These are phyloP conservation scores for Sternotherus odoratus DNA, from an alignment of 2,797 vertebrate species.

Conservation along the genomic window DNA sequence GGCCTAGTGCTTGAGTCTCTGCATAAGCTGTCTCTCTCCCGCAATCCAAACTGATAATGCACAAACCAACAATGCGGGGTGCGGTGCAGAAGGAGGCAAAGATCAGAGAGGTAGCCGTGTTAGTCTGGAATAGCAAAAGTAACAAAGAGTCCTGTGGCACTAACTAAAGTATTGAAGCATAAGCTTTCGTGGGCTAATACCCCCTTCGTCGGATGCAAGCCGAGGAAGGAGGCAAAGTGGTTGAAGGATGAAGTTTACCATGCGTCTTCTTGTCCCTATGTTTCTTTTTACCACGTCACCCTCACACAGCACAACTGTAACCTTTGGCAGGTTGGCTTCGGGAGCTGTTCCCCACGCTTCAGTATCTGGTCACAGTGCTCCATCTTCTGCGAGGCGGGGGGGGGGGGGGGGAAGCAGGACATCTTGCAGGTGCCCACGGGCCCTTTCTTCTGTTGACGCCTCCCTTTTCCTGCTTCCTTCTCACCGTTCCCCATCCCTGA, in stretches of 20 bases:
- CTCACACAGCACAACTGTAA: background rate
- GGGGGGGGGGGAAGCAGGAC: too few species aligned
- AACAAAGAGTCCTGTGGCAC: too few species aligned
- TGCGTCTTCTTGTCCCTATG: background rate
- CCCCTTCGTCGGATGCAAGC: too few species aligned
- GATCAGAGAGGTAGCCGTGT: too few species aligned
- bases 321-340: background rate
- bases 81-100: background rate
- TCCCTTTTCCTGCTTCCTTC: background rate
- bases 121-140: too few species aligned
- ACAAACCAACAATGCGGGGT: background rate
- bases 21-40: too few species aligned
- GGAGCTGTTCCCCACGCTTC: background rate
- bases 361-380: background rate
- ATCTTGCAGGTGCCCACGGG: background rate
- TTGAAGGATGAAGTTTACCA: background rate
- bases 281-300: background rate
- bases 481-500: background rate
- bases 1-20: too few species aligned
- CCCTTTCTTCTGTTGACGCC: background rate
- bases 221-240: too few species aligned
- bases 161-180: too few species aligned
- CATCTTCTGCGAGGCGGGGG: background rate
- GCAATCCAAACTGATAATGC: too few species aligned
- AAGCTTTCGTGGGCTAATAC: too few species aligned